A percentile compares a stretch with the other conserved stretches of the same genome.
phyloP scores from a whole-genome alignment of 1,140 invertebrate species.

The Aphis craccivora region DNA sequence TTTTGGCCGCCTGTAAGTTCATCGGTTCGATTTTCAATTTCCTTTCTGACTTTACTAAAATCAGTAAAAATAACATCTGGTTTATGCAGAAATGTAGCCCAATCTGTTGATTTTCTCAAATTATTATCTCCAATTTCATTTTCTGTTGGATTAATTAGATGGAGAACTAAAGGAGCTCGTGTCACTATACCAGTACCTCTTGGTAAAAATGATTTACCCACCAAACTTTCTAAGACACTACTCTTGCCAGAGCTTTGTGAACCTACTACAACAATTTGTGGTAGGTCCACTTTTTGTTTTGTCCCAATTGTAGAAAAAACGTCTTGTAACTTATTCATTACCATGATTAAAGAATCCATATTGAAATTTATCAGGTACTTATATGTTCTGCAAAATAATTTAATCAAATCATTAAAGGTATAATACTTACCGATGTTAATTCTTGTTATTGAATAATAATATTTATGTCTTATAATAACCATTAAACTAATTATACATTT shows the following conservation, averaged over 20 bases:
- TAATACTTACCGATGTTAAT: too few species aligned
- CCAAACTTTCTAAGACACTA: slow-evolving; percentile 61
- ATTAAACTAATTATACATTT: too few species aligned
- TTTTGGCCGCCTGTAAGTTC: slow-evolving; percentile 75
- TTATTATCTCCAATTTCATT: neutral
- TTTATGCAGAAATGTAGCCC: slow-evolving; percentile 77
- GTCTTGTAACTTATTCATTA: slow-evolving; percentile 61
- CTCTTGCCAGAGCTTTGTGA: slow-evolving; percentile 65
- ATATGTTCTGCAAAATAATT: slow-evolving; percentile 33
- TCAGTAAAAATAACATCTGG: slow-evolving; percentile 74
- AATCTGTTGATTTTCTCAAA: slow-evolving; percentile 69
- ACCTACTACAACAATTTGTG: slow-evolving; percentile 61
- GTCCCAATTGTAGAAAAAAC: slow-evolving; percentile 50
- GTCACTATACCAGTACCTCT: slow-evolving; percentile 60
- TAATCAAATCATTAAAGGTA: neutral
- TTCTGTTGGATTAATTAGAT: slow-evolving; percentile 35
- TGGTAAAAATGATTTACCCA: slow-evolving; percentile 61
- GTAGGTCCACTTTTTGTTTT: slow-evolving; percentile 58
- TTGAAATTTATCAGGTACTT: neutral
- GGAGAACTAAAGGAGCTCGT: slow-evolving; percentile 60
- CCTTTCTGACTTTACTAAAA: slow-evolving; percentile 74
- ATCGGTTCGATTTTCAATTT: slow-evolving; percentile 79
- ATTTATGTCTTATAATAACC: too few species aligned
- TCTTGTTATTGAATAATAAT: neutral
- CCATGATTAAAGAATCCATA: slow-evolving; percentile 60